Base-by-base conservation (phyloP, 2,113 vertebrate genomes). In the Sinocyclocheilus grahami region DNA sequence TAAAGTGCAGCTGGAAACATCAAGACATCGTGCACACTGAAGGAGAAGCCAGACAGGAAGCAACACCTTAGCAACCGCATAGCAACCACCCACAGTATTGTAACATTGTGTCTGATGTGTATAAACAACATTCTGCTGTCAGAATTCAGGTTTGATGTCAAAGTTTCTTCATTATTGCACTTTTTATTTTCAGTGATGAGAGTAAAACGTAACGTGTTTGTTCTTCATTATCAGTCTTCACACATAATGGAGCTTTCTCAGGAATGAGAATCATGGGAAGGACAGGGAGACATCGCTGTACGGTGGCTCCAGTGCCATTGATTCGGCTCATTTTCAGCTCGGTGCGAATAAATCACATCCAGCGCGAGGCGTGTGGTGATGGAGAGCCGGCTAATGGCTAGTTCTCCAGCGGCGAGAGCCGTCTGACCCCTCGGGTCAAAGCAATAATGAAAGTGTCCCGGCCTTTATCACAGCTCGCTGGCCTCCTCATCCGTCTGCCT, bases 361-460 rank as follows among this genome's bases (percentile, higher is more conserved):
- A 46, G 42, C 7, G 42, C 8, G 42, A 42, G 42, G 42, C 42
- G 42, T 42, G 42, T 8, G 58, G 20, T 87, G 89, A 90, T 87
- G 85, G 87, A 89, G 86, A 87, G 86, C 80, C 77, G 80, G 87
- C 83, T 90, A 90, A 90, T 87, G 87, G 87, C 80, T 80, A 84
- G 85, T 83, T 87, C 87, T 87, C 84, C 87, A 55, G 85, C 83
- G 69, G 77, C 75, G 75, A 84, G 84, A 24, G n/a, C 67, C 3
- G 67, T 39, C 83, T 87, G 89, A 90, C 89, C 89, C 81, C 33
- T 55, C 14, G 33, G 87, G 84, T 90, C 89, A 90, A 90, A 87
- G 85, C 89, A 87, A 87, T 89, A 90, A 90, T 88, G 89, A 90
- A 88, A 90, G 87, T 80, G 27, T 87, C 86, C 76, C 74, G 83